Evolutionary conservation across 2,797 vertebrate species (phyloP), one percentile per base, ranked within the genome.

Genomic region (Microcaecilia unicolor): DNA sequence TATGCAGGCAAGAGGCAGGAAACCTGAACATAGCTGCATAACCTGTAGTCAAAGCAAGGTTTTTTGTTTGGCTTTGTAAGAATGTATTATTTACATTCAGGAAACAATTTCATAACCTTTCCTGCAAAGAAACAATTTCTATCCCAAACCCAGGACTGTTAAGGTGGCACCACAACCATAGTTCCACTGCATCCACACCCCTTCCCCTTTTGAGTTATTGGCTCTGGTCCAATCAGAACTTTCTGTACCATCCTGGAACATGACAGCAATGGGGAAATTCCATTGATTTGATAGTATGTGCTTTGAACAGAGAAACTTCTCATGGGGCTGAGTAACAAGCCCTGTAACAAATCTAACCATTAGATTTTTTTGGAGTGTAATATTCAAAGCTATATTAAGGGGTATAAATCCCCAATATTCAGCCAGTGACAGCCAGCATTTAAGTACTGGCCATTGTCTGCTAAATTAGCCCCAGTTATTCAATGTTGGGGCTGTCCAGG

Each of bases 201-300:
- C n/a, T n/a, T 3, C 47, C 52, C 49, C 61, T 41, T 36, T 14
- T 27, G 4, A 51, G 33, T 6, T 19, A 43, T 48, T 58, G 53
- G 49, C 29, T 30, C 30, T 20, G 16, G 29, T 42, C 61, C 54
- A 60, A 44, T 42, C 31, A 13, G 39, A 55, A 55, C 45, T 51
- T 60, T 55, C 16, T 53, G 56, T 44, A 61, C 61, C 61, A 68
- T 43, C 45, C 58, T 48, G 45, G 35, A 58, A 34, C 33, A 55
- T 58, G 20, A 23, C 25, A 32, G 31, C 37, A 21, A 31, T 52
- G 51, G 33, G 55, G 64, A 55, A 9, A 35, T 39, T 49, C 45
- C n/a, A 25, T 2, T 8, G 5, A 29, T 25, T 59, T n/a, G n/a
- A n/a, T n/a, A n/a, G n/a, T n/a, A n/a, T n/a, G n/a, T n/a, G n/a